phyloP scores from a whole-genome alignment of 2,113 vertebrate species.

The Crotalus tigris region DNA sequence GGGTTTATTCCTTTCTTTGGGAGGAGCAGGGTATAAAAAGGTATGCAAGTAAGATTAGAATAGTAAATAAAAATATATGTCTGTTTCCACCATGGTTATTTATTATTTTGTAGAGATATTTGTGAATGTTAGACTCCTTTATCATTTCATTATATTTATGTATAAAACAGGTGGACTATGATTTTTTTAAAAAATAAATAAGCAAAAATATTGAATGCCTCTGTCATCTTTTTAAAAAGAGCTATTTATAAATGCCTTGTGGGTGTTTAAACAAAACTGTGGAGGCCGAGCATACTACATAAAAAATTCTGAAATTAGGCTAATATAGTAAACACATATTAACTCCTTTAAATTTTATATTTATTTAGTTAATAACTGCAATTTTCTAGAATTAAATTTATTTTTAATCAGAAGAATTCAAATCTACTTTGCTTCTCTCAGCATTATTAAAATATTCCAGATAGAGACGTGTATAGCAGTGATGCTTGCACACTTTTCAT shows the following conservation, averaged over 20 bases:
- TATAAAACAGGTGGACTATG: slow-evolving; percentile 74
- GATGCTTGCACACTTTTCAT: neutral
- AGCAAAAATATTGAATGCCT: slow-evolving; percentile 77
- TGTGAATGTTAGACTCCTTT: slow-evolving; percentile 76
- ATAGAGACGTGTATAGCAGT: neutral
- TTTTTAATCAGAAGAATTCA: neutral
- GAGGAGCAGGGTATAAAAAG: slow-evolving; percentile 66
- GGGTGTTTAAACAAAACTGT: slow-evolving; percentile 39
- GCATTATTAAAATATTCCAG: neutral
- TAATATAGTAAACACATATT: neutral
- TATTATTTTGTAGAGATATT: slow-evolving; percentile 78
- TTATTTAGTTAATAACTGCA: neutral
- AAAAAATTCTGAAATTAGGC: slow-evolving; percentile 14
- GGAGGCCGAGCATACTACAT: slow-evolving; percentile 39
- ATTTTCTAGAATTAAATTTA: neutral
- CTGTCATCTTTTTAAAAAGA: slow-evolving; percentile 82
- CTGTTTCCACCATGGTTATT: slow-evolving; percentile 73
- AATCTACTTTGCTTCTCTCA: neutral
- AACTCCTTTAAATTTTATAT: slow-evolving; percentile 8
- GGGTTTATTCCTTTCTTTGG: slow-evolving; percentile 54
- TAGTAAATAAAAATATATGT: slow-evolving; percentile 55
- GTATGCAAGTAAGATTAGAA: slow-evolving; percentile 56
- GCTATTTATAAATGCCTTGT: slow-evolving; percentile 32
- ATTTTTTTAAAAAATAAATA: slow-evolving; percentile 78
- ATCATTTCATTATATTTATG: slow-evolving; percentile 77